A percentile compares a stretch with the other conserved stretches of the same genome.
Evolutionary conservation across 2,888 invertebrate genomes (phyloP).

Genomic region (Rotaria macrura): DNA sequence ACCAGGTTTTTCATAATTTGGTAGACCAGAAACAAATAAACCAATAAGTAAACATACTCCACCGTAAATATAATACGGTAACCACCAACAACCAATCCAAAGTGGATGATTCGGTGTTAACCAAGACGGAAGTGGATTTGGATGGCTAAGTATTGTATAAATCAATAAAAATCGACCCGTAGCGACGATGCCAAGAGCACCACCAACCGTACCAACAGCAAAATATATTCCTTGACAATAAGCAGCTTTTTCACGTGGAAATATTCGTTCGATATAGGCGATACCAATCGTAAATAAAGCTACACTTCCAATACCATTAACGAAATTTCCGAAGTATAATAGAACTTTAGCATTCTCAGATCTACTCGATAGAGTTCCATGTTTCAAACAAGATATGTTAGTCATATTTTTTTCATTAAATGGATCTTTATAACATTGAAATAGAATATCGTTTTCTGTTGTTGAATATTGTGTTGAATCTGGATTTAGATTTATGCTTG

Average conservation of each 20-base stretch:
- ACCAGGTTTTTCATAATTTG: slow-evolving; percentile 13
- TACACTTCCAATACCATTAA: slow-evolving; percentile 32
- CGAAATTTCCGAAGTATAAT: slow-evolving; percentile 20
- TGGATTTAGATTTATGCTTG: not conserved
- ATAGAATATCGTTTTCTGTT: not conserved
- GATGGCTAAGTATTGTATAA: not conserved
- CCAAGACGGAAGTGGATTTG: not conserved
- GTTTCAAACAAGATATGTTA: not conserved
- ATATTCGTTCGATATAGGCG: slow-evolving; percentile 27
- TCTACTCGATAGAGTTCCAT: not conserved
- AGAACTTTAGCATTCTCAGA: not conserved
- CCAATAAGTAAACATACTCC: not conserved
- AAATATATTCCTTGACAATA: slow-evolving; percentile 31
- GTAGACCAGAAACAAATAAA: not conserved
- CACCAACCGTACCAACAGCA: slow-evolving; percentile 25
- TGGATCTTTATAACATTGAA: not conserved
- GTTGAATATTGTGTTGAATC: not conserved
- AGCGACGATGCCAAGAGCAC: slow-evolving; percentile 26
- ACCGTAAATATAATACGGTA: not conserved
- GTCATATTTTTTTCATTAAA: not conserved
- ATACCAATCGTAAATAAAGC: slow-evolving; percentile 26
- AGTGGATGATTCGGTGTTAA: slow-evolving; percentile 12
- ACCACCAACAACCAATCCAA: slow-evolving; percentile 16
- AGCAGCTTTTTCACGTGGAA: slow-evolving; percentile 24
- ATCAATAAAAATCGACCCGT: slow-evolving; percentile 28